These are phyloP conservation scores for Tyto alba DNA, from an alignment of 2,113 vertebrate genomes.

Conservation along the genomic window DNA sequence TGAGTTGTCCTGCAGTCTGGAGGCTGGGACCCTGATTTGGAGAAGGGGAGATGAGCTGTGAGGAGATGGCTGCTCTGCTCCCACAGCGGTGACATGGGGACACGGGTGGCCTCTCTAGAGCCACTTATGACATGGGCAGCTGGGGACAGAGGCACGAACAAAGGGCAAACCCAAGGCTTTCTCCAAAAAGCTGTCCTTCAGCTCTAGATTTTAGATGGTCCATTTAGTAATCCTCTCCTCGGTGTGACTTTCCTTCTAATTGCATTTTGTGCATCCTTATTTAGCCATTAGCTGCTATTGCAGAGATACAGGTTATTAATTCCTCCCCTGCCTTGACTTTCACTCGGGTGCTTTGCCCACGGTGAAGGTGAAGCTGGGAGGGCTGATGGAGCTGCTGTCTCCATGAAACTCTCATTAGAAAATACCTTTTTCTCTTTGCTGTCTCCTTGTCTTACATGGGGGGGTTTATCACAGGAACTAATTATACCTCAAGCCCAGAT, in stretches of 20 bases:
- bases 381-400: neutral
- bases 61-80: neutral
- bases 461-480: neutral
- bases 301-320: constrained; percentile 29
- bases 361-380: constrained; percentile 12
- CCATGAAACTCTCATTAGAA: neutral
- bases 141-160: neutral
- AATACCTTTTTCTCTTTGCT: neutral
- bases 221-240: neutral
- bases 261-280: neutral
- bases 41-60: neutral
- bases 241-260: neutral
- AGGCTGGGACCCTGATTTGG: neutral
- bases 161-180: neutral
- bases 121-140: neutral
- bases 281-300: neutral
- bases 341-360: fast-evolving
- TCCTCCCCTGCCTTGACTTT: constrained; percentile 9
- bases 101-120: neutral
- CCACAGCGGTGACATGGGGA: neutral
- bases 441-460: neutral
- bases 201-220: neutral
- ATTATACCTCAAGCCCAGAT: neutral
- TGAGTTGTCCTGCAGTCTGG: neutral
- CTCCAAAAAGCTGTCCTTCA: neutral